Base-by-base conservation (phyloP, 2,888 invertebrate species). In the Epinotia bilunana region DNA sequence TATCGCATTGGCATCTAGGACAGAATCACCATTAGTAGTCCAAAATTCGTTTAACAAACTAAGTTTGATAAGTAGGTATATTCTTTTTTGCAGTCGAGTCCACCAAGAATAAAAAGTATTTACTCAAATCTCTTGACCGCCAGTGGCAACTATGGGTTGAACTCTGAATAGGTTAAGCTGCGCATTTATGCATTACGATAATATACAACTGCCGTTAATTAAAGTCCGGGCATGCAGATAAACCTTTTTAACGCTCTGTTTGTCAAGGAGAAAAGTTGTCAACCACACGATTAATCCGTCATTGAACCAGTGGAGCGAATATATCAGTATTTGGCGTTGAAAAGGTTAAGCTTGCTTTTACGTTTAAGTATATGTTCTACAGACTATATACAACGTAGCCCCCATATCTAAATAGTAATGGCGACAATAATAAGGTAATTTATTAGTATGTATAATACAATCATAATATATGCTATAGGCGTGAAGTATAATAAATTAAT, bases 381-480 rank as follows among this genome's bases (percentile, higher is more conserved):
- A 62, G 12, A 11, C 61, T 18, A 11, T 61, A 16, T 23, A 9
- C 39, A 69, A 58, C 16, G 20, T 18, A 16, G 16, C 57, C 43
- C 43, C n/a, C 20, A 60, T 53, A 49, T 53, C 28, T 23, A 28
- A 65, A 20, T 58, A 20, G 11, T 39, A 39, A 57, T 60, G 16
- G 46, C 43, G 9, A 58, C 20, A 69, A 60, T 58, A 69, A 60
- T 53, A 64, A 12, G 53, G 61, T 53, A 33, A n/a, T 23, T 39
- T 23, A 65, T 53, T 11, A 28, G 13, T 3, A 33, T 53, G 61
- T 73, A 55, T n/a, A 61, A 46, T 64, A 20, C 63, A 28, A 72
- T 57, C 55, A 43, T 43, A 58, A 43, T 20, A 43, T 58, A n/a
- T 43, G 5, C 2, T 23, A 72, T 39, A 5, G 67, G 57, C 57